Base-by-base conservation (phyloP, 2,113 vertebrate species). In the Astur gentilis region DNA sequence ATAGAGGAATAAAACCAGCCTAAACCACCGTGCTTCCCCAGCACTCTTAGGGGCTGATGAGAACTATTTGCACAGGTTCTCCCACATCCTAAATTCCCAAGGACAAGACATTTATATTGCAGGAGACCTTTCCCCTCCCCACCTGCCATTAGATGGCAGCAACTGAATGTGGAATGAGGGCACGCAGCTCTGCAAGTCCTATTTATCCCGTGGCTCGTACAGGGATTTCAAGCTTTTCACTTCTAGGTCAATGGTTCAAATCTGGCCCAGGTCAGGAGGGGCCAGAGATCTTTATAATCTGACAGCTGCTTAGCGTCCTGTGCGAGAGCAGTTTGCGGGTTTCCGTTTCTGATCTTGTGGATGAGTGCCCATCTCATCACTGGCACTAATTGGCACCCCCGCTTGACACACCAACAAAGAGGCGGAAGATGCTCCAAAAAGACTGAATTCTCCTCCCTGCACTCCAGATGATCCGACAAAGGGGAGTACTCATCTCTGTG, bases 81-180 rank as follows among this genome's bases (percentile, higher is more conserved):
- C 18, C 34, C 50, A 58, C 17, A 16, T 8, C 2, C 19, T 5
- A 5, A 20, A 14, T 5, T 29, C n/a, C 27, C 72, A 29, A 16
- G 15, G 36, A 31, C 17, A 75, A 61, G 69, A 1, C 38, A 15
- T n/a, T 94, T 58, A 4, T 4, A 5, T 7, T 15, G 14, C 40
- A 21, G 0, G n/a, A 61, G n/a, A 25, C 19, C 34, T 60, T 96
- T 69, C 44, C 26, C 5, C 42, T 70, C 44, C 40, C 26, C 50
- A 7, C 8, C 18, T 84, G 82, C 91, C 97, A 36, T 82, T 96
- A 96, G 97, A 73, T 97, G 97, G 97, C 96, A 96, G 96, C 94
- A 97, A 71, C 6, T 18, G 94, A 91, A 78, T 2, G n/a, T 0
- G 8, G 50, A 91, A 95, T 44, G 45, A 17, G n/a, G 15, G 19